Conservation (phyloP, 2,113 vertebrate genomes). For the Amphilophus citrinellus region DNA sequence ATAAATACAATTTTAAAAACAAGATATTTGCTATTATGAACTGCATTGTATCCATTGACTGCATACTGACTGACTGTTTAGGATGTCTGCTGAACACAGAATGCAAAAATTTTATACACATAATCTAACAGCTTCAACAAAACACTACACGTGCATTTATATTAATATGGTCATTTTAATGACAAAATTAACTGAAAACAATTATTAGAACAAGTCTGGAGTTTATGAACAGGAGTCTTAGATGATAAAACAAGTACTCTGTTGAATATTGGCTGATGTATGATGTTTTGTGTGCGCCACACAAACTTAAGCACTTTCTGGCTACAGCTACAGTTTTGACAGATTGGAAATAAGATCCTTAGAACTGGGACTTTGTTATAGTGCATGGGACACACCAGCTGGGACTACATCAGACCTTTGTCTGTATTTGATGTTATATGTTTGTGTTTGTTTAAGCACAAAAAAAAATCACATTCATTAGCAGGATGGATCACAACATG, state of each 20-base stretch:
- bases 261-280: not conserved
- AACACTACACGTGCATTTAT: not conserved
- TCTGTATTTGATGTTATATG: not conserved
- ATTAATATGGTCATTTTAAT: not conserved
- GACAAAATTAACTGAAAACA: not conserved
- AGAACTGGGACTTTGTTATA: not conserved
- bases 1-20: not conserved
- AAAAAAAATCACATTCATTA: not conserved
- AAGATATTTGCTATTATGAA: too few species aligned
- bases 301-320: not conserved
- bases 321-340: not conserved
- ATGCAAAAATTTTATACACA: not conserved
- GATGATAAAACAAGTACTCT: not conserved
- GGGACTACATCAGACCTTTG: not conserved
- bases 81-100: not conserved
- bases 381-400: not conserved
- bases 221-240: not conserved
- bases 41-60: too few species aligned
- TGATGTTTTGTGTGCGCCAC: not conserved
- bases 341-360: slow-evolving; percentile 1
- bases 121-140: not conserved
- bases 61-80: not conserved
- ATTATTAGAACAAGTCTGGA: not conserved
- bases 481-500: not conserved
- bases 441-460: not conserved